These are phyloP conservation scores for Tamias sibiricus DNA, from an alignment of 2,113 vertebrate species.

Conservation along the genomic window DNA sequence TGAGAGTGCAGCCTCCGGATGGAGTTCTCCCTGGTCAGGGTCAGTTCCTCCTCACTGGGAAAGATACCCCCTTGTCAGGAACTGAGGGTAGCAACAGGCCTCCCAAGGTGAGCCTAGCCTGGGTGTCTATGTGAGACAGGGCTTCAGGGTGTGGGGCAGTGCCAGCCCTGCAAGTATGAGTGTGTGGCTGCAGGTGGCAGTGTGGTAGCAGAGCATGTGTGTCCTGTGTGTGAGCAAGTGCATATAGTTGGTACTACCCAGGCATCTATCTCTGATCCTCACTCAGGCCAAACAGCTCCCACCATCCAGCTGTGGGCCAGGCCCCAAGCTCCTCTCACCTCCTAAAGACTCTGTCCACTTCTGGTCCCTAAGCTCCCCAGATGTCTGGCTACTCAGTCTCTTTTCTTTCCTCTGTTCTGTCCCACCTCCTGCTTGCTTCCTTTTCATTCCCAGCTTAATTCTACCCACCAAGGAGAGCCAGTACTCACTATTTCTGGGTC, in stretches of 20 bases:
- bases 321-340: background rate
- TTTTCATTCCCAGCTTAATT: background rate
- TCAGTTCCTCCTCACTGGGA: slow-evolving; percentile 92
- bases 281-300: background rate
- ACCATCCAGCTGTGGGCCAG: background rate
- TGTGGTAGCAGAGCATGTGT: background rate
- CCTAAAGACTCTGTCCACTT: background rate
- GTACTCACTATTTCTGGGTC: slow-evolving; percentile 90
- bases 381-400: background rate
- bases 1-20: slow-evolving; percentile 92
- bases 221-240: background rate
- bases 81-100: background rate
- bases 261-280: background rate
- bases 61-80: background rate
- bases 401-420: background rate
- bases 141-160: background rate
- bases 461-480: background rate
- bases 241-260: rapidly evolving
- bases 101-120: background rate
- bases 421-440: background rate
- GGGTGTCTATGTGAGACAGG: background rate
- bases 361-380: background rate
- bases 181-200: background rate
- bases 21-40: slow-evolving; percentile 92
- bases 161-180: background rate